phyloP scores from a whole-genome alignment of 2,797 vertebrate species.

The Sebastes diaconus region DNA sequence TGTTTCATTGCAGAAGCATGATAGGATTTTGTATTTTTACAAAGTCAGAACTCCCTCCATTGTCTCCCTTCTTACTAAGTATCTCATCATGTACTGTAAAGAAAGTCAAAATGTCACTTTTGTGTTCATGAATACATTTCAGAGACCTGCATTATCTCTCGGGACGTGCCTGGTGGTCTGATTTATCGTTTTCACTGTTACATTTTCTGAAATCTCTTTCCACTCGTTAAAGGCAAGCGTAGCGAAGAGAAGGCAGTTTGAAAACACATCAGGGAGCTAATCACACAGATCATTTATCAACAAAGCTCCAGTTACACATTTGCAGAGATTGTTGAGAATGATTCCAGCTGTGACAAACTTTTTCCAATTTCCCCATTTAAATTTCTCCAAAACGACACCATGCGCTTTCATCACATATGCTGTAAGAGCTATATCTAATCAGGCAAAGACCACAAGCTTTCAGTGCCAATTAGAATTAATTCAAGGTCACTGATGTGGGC shows the following conservation, averaged over 20 bases:
- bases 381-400: background rate
- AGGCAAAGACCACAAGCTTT: constrained; percentile 2
- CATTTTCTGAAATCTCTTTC: background rate
- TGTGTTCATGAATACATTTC: background rate
- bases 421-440: constrained; percentile 31
- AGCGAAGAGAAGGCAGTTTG: background rate
- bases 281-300: constrained; percentile 24
- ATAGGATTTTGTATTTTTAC: background rate
- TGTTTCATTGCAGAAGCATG: background rate
- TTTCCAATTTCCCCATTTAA: constrained; percentile 10
- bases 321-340: background rate
- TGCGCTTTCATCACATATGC: background rate
- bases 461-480: constrained; percentile 15
- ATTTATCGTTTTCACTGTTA: background rate
- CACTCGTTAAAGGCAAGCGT: background rate
- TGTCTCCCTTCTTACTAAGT: background rate
- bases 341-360: constrained; percentile 31
- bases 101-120: background rate
- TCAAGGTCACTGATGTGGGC: background rate
- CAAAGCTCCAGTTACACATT: constrained; percentile 10
- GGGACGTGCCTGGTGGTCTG: background rate
- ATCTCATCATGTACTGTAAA: background rate
- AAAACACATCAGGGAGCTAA: constrained; percentile 26
- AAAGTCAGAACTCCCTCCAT: background rate
- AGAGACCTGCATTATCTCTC: background rate